These are phyloP conservation scores for Ctena decussata DNA, from an alignment of 2,888 invertebrate genomes.

Conservation along the genomic window DNA sequence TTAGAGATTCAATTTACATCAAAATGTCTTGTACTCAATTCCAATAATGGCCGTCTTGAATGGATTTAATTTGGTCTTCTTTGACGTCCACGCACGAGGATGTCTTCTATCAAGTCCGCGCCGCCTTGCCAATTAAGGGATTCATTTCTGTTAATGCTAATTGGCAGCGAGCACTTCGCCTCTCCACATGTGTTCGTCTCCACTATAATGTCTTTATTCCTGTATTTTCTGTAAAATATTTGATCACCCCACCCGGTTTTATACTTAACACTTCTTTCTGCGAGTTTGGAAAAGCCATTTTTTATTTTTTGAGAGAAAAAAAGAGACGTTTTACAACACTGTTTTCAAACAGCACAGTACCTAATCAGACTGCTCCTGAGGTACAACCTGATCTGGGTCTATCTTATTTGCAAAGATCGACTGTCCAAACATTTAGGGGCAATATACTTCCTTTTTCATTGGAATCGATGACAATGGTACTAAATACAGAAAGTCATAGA, in stretches of 20 bases:
- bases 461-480: not conserved
- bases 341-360: too few species aligned
- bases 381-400: too few species aligned
- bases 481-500: not conserved
- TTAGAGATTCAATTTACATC: not conserved
- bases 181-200: not conserved
- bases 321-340: too few species aligned
- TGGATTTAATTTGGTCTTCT: conserved; percentile 10
- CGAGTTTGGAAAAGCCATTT: too few species aligned
- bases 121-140: conserved; percentile 12
- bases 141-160: conserved; percentile 7
- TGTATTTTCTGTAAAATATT: not conserved
- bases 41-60: not conserved
- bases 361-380: too few species aligned
- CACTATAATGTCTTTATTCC: not conserved
- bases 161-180: conserved; percentile 7
- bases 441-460: too few species aligned
- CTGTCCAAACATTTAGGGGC: too few species aligned
- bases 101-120: conserved; percentile 8
- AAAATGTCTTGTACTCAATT: conserved; percentile 1
- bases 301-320: too few species aligned
- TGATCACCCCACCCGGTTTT: too few species aligned
- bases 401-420: too few species aligned
- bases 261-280: too few species aligned
- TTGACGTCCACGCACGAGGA: conserved; percentile 4